A percentile compares a stretch with the other conserved stretches of the same genome.
Evolutionary conservation across 2,888 invertebrate species (phyloP).

Genomic region (Acleris cristana): DNA sequence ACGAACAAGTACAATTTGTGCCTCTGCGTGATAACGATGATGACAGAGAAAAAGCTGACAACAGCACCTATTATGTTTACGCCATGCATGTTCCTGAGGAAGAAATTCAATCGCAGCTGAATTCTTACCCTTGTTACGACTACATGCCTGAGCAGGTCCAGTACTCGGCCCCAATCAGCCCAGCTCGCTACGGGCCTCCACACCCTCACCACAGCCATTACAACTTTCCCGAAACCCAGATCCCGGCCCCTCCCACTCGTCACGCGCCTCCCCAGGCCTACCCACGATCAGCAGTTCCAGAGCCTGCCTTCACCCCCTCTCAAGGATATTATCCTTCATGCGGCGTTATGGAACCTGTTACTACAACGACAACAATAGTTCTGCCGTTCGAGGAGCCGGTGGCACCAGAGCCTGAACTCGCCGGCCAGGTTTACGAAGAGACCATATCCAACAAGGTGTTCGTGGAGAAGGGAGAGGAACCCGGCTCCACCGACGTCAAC

Average conservation of each 20-base stretch:
- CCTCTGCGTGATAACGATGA: slow-evolving; percentile 41
- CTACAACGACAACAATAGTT: slow-evolving; percentile 51
- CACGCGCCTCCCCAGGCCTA: slow-evolving; percentile 57
- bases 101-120: slow-evolving; percentile 40
- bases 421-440: slow-evolving; percentile 74
- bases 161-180: slow-evolving; percentile 41
- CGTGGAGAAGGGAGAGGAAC: slow-evolving; percentile 67
- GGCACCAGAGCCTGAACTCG: slow-evolving; percentile 65
- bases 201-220: slow-evolving; percentile 47
- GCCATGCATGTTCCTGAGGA: slow-evolving; percentile 46
- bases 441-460: slow-evolving; percentile 68
- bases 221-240: slow-evolving; percentile 60
- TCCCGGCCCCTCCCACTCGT: slow-evolving; percentile 52
- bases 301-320: slow-evolving; percentile 58
- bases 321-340: slow-evolving; percentile 56
- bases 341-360: slow-evolving; percentile 58
- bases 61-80: slow-evolving; percentile 52
- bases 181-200: slow-evolving; percentile 46
- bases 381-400: slow-evolving; percentile 54
- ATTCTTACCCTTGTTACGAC: slow-evolving; percentile 42
- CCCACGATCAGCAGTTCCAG: slow-evolving; percentile 65
- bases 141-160: slow-evolving; percentile 44
- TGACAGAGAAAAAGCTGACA: slow-evolving; percentile 41
- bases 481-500: slow-evolving; percentile 69
- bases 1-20: slow-evolving; percentile 47